Evolutionary conservation across 2,888 invertebrate genomes (phyloP).

Genomic region (Autographa pulchrina): DNA sequence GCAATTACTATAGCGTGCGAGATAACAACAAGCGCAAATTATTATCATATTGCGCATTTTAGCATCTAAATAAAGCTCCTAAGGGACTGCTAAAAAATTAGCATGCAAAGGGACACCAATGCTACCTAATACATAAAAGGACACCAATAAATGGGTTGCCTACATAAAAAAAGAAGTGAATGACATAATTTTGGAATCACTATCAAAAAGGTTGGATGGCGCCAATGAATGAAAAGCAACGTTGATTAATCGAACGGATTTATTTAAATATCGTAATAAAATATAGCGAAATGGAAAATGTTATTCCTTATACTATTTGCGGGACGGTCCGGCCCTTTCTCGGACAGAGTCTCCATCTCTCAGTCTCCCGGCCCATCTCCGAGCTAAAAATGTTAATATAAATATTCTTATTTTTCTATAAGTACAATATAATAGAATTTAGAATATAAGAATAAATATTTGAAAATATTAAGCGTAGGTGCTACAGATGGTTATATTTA

Average conservation of each 20-base stretch:
- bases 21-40: constrained; percentile 42
- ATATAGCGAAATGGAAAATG: constrained; percentile 72
- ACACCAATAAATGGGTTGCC: constrained; percentile 70
- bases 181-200: constrained; percentile 77
- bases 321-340: constrained; percentile 84
- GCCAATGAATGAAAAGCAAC: constrained; percentile 87
- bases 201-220: constrained; percentile 68
- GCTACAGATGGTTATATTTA: constrained; percentile 59
- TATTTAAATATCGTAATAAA: constrained; percentile 80
- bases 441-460: constrained; percentile 40
- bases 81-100: constrained; percentile 68
- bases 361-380: constrained; percentile 83
- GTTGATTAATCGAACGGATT: constrained; percentile 78
- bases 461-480: constrained; percentile 59
- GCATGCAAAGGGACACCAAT: constrained; percentile 86
- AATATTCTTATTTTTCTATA: constrained; percentile 69
- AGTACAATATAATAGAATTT: constrained; percentile 31
- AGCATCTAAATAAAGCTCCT: constrained; percentile 44
- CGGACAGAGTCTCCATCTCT: constrained; percentile 86
- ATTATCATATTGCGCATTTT: constrained; percentile 31
- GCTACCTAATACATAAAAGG: constrained; percentile 79
- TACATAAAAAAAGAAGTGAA: constrained; percentile 86
- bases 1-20: constrained; percentile 47
- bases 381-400: constrained; percentile 84
- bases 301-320: constrained; percentile 86